phyloP scores from a whole-genome alignment of 2,888 invertebrate genomes.

The Mamestra brassicae region DNA sequence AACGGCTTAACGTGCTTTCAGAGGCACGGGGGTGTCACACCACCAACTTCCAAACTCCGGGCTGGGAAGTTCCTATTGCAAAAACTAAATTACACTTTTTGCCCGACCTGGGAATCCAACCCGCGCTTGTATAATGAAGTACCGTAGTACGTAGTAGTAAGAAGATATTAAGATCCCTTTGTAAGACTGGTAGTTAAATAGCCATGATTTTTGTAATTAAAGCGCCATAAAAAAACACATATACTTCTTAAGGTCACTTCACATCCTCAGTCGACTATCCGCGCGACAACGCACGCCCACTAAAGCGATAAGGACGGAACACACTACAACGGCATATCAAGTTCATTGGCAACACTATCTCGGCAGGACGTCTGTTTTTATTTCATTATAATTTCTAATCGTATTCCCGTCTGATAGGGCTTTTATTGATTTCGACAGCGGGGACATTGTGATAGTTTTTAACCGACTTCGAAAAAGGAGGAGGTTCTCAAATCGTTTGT shows the following conservation, averaged over 20 bases:
- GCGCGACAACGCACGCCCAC: slow-evolving; percentile 39
- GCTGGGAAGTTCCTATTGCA: too few species aligned
- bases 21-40: too few species aligned
- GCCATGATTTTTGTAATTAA: neutral
- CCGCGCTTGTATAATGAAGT: too few species aligned
- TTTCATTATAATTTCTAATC: slow-evolving; percentile 48
- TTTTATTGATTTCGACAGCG: slow-evolving; percentile 42
- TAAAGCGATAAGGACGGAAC: slow-evolving; percentile 22
- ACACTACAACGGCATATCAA: slow-evolving; percentile 26
- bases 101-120: too few species aligned
- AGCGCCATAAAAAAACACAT: neutral
- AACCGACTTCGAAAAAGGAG: too few species aligned
- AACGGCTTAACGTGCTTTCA: too few species aligned
- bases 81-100: too few species aligned
- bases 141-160: too few species aligned
- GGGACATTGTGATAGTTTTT: neutral
- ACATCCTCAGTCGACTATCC: slow-evolving; percentile 1
- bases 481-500: too few species aligned
- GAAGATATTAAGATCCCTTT: too few species aligned
- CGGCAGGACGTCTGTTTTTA: slow-evolving; percentile 29
- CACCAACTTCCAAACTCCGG: too few species aligned
- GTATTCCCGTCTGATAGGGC: slow-evolving; percentile 31
- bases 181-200: too few species aligned
- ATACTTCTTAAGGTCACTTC: slow-evolving; percentile 26
- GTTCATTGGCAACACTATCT: slow-evolving; percentile 51